Conservation (phyloP, 2,797 vertebrate species). For the Paedocypris micromegethes region DNA sequence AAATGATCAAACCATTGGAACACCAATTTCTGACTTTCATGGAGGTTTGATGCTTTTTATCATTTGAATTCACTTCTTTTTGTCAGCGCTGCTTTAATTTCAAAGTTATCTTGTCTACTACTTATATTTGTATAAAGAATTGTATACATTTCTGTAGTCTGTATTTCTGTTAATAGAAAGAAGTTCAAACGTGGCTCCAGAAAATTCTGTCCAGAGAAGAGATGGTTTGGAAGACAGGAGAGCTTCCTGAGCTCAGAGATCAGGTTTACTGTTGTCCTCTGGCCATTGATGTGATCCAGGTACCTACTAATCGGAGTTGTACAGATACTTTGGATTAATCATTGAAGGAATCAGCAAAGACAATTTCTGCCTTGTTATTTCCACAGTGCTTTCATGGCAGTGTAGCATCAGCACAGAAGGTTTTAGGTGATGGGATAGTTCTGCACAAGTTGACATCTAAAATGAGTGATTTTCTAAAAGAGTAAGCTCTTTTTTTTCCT, state of each 20-base stretch:
- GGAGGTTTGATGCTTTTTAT: conserved; percentile 60
- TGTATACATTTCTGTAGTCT: no score
- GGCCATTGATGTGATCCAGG: conserved; percentile 81
- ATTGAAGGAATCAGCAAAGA: conserved; percentile 3
- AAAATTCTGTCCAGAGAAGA: conserved; percentile 66
- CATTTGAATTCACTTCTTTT: background rate
- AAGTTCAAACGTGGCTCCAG: conserved; percentile 57
- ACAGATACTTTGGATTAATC: background rate
- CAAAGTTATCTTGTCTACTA: no score
- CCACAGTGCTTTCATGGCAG: conserved; percentile 52
- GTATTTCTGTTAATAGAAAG: conserved; percentile 53
- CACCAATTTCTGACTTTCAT: conserved; percentile 65
- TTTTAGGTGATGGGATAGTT: conserved; percentile 49
- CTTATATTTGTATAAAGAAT: no score
- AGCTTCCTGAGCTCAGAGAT: conserved; percentile 63
- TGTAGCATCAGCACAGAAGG: conserved; percentile 28
- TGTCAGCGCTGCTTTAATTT: background rate
- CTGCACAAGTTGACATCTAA: conserved; percentile 41
- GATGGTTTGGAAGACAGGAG: conserved; percentile 61
- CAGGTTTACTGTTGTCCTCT: conserved; percentile 70
- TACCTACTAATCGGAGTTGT: conserved; percentile 48
- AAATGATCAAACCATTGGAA: conserved; percentile 66
- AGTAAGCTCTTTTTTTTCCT: conserved; percentile 48
- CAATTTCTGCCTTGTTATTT: background rate
- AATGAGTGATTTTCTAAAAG: conserved; percentile 50